phyloP scores from a whole-genome alignment of 2,888 invertebrate genomes.

The Phytoseiulus persimilis region DNA sequence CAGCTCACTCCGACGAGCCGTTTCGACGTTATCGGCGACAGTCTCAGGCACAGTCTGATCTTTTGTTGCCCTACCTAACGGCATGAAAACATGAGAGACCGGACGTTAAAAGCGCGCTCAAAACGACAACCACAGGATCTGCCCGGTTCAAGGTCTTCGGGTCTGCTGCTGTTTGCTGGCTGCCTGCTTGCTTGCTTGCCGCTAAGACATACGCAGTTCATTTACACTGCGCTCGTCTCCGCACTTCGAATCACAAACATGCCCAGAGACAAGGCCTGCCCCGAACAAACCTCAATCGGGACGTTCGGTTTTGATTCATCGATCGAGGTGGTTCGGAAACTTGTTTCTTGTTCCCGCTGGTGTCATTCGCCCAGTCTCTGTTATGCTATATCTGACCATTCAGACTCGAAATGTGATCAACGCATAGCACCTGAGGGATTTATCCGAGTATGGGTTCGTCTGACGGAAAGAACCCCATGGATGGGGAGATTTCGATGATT shows the following conservation, averaged over 20 bases:
- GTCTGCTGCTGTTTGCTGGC: background rate
- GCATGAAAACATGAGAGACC: background rate
- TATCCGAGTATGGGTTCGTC: background rate
- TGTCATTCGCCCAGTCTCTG: background rate
- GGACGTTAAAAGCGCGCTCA: background rate
- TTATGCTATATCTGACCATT: background rate
- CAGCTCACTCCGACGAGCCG: background rate
- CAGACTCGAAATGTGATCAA: background rate
- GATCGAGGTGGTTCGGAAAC: background rate
- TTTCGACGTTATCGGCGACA: background rate
- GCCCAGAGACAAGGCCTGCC: background rate
- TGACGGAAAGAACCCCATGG: background rate
- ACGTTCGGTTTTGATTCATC: background rate
- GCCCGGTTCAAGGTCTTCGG: constrained; percentile 5
- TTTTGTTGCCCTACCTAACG: background rate
- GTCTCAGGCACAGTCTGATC: background rate
- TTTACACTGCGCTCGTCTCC: constrained; percentile 5
- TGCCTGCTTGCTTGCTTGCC: background rate
- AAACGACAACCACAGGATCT: background rate
- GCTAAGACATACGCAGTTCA: constrained; percentile 5
- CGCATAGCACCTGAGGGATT: background rate
- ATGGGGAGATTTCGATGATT: too few relatives aligned
- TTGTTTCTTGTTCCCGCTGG: background rate
- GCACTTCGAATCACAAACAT: constrained; percentile 5
- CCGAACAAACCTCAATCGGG: background rate